Evolutionary conservation across 2,797 vertebrate genomes (phyloP).

Genomic region (Amazonetta brasiliensis): DNA sequence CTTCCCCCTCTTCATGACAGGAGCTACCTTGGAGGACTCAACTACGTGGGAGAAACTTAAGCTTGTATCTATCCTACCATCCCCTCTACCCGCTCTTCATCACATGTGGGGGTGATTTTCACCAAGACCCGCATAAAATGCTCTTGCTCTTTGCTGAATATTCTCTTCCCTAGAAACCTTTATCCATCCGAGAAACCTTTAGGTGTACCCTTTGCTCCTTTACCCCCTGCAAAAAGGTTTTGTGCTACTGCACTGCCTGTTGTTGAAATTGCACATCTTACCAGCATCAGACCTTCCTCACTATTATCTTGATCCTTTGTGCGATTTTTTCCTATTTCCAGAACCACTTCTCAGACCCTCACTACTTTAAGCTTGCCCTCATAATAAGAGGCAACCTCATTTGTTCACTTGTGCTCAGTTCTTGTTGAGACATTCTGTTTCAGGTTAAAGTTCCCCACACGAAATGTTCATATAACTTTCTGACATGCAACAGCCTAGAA

Average conservation of each 20-base stretch:
- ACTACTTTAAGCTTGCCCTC: background rate
- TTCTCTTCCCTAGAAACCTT: background rate
- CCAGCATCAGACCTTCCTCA: background rate
- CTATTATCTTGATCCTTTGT: background rate
- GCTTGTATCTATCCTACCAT: background rate
- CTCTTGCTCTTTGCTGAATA: background rate
- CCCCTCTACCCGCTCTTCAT: background rate
- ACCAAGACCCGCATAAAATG: background rate
- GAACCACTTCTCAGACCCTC: background rate
- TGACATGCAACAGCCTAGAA: background rate
- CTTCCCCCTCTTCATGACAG: background rate
- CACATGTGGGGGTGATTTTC: background rate
- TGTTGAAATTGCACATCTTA: background rate
- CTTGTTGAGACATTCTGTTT: background rate
- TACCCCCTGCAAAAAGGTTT: background rate
- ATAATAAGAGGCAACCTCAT: background rate
- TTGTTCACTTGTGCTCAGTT: background rate
- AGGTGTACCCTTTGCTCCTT: background rate
- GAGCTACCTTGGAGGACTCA: background rate
- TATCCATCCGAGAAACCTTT: background rate
- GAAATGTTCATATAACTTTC: background rate
- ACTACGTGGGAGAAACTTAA: background rate
- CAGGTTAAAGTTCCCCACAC: background rate
- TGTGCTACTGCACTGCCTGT: background rate
- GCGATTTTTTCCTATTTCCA: background rate